Conservation (phyloP, 2,797 vertebrate genomes). For the Calcarius lapponicus region DNA sequence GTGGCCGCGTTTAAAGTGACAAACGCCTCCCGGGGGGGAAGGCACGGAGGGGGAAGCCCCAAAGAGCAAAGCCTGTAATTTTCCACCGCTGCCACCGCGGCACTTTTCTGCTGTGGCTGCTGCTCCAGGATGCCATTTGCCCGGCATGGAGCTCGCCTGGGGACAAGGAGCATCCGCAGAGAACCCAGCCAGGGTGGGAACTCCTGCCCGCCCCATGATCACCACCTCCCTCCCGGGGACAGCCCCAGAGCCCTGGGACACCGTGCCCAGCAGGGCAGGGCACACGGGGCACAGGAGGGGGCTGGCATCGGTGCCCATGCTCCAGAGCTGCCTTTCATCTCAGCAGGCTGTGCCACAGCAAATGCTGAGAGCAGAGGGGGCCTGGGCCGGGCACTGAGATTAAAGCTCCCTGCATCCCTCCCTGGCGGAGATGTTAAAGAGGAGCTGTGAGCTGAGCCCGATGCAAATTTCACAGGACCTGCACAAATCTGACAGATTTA, state of each 20-base stretch:
- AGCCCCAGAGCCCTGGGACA: fast-evolving
- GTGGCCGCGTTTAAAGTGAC: constrained; percentile 5
- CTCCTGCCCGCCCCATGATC: fast-evolving
- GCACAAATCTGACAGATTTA: background rate
- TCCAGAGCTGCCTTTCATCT: background rate
- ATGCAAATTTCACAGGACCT: background rate
- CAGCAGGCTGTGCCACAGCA: background rate
- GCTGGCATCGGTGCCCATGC: background rate
- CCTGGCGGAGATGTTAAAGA: background rate
- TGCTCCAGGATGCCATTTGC: background rate
- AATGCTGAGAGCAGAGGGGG: background rate
- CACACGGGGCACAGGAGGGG: background rate
- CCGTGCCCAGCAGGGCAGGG: background rate
- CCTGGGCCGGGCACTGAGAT: background rate
- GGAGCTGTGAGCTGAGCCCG: background rate
- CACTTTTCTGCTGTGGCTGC: background rate
- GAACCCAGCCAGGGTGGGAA: background rate
- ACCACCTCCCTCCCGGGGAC: fast-evolving
- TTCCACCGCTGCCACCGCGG: background rate
- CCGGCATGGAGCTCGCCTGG: fast-evolving
- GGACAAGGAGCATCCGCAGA: background rate
- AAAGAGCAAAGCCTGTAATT: background rate
- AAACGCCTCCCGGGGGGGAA: background rate
- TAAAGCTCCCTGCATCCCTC: background rate
- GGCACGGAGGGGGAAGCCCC: constrained; percentile 7